Percentiles rank a stretch among this genome's conserved stretches.
Conservation (phyloP, 2,888 invertebrate genomes). For the Drosophila ezoana region DNA sequence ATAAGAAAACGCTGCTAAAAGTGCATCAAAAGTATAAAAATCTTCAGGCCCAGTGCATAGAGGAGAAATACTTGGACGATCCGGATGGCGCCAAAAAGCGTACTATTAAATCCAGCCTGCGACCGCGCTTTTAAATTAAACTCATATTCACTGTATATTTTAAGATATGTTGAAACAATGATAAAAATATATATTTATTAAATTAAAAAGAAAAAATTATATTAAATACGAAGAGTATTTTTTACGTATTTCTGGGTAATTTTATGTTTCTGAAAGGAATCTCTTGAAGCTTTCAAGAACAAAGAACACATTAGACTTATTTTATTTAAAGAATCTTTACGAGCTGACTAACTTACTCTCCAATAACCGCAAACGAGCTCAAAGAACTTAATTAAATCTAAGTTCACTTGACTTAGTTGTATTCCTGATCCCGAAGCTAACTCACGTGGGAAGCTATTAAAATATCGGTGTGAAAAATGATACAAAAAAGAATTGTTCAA, state of each 20-base stretch:
- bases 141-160: not conserved
- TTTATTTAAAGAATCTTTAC: not conserved
- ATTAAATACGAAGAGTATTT: too few species aligned
- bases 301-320: not conserved
- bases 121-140: not conserved
- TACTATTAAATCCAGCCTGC: not conserved
- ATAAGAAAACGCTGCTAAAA: slow-evolving; percentile 8
- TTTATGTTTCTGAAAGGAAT: not conserved
- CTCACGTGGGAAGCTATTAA: not conserved
- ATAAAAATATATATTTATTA: not conserved
- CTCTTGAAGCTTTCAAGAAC: not conserved
- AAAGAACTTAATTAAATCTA: not conserved
- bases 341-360: slow-evolving; percentile 4
- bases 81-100: slow-evolving; percentile 3
- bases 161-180: not conserved
- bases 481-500: slow-evolving; percentile 28
- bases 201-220: not conserved
- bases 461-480: slow-evolving; percentile 16
- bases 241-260: not conserved
- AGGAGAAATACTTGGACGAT: not conserved
- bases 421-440: not conserved
- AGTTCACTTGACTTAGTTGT: slow-evolving; percentile 19
- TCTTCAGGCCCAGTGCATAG: not conserved
- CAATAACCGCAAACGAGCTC: not conserved
- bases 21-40: not conserved